Percentiles rank a stretch among this genome's conserved stretches.
These are phyloP conservation scores for Myotis yumanensis DNA, from an alignment of 2,113 vertebrate species.

Conservation along the genomic window DNA sequence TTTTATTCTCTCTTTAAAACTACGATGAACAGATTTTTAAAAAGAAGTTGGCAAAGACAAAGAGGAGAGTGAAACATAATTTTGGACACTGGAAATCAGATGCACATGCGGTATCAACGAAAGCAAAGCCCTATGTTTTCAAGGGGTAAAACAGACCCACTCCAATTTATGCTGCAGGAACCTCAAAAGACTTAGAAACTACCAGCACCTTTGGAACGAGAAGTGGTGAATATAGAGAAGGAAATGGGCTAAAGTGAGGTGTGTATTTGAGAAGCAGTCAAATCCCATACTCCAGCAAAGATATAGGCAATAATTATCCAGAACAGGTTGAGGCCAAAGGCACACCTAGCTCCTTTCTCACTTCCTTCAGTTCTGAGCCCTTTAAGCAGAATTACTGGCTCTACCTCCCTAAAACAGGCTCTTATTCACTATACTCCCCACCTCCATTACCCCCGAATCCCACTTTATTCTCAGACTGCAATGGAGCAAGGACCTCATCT, in stretches of 20 bases:
- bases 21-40: background rate
- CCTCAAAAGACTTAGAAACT: background rate
- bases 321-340: background rate
- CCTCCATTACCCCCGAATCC: background rate
- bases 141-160: background rate
- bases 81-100: background rate
- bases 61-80: background rate
- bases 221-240: background rate
- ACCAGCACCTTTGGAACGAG: background rate
- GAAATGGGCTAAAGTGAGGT: background rate
- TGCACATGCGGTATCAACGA: background rate
- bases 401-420: background rate
- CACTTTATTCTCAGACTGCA: background rate
- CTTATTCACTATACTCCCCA: background rate
- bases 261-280: background rate
- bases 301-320: background rate
- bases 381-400: background rate
- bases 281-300: background rate
- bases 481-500: background rate
- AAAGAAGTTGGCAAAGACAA: background rate
- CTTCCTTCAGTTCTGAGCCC: background rate
- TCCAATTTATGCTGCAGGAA: background rate
- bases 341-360: background rate
- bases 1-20: constrained; percentile 25
- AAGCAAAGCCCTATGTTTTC: background rate